Conservation (phyloP, 2,113 vertebrate genomes). For the Xenopus borealis region DNA sequence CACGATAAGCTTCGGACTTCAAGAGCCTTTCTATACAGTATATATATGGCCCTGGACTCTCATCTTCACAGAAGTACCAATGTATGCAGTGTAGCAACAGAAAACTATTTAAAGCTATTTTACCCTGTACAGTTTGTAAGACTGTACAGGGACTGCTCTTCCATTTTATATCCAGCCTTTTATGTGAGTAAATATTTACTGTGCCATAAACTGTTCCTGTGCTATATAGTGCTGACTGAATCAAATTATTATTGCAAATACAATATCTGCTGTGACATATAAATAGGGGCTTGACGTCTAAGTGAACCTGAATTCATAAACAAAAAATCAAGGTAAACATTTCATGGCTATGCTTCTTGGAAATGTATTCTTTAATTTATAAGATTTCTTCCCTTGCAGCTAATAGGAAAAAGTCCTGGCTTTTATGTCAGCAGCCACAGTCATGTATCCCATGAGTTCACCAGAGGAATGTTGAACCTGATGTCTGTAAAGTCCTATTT, state of each 20-base stretch:
- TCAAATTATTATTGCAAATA: not conserved
- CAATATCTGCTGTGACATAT: not conserved
- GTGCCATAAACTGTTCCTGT: not conserved
- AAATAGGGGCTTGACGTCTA: not conserved
- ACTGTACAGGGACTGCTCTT: not conserved
- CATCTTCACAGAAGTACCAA: too few species aligned
- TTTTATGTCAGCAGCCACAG: slow-evolving; percentile 14
- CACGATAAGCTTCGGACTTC: too few species aligned
- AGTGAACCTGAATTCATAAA: not conserved
- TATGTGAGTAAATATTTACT: not conserved
- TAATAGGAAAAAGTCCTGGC: not conserved
- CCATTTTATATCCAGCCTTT: not conserved
- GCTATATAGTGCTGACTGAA: not conserved
- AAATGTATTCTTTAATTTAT: slow-evolving; percentile 7
- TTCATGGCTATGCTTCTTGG: not conserved
- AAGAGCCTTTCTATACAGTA: too few species aligned
- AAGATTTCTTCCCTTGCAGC: not conserved
- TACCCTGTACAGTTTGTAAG: too few species aligned
- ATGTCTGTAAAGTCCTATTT: slow-evolving; percentile 41
- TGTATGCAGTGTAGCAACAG: too few species aligned
- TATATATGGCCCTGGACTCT: too few species aligned
- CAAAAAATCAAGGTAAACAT: not conserved
- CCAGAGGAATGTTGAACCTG: slow-evolving; percentile 36
- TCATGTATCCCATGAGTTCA: slow-evolving; percentile 26
- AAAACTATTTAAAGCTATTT: too few species aligned